Conservation (phyloP, 2,888 invertebrate genomes). For the Phlogophora meticulosa region DNA sequence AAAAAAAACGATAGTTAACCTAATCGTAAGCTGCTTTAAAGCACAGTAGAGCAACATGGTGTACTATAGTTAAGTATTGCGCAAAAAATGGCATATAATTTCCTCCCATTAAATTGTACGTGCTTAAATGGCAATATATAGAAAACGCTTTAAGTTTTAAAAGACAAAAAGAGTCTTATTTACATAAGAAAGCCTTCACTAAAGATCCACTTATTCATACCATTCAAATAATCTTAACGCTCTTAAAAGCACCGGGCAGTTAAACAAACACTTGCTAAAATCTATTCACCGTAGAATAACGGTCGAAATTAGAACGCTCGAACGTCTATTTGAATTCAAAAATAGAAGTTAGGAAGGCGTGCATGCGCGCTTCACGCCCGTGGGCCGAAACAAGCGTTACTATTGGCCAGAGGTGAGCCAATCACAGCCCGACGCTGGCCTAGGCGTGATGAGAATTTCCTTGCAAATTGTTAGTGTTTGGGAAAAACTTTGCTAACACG, state of each 20-base stretch:
- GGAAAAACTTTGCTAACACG: constrained; percentile 58
- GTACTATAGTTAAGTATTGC: not conserved
- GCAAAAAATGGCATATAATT: not conserved
- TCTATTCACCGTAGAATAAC: constrained; percentile 54
- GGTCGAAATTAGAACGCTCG: constrained; percentile 72
- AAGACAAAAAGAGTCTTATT: constrained; percentile 21
- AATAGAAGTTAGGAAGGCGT: constrained; percentile 88
- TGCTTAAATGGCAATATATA: not conserved
- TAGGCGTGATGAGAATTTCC: constrained; percentile 82
- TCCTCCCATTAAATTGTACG: not conserved
- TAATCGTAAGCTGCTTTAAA: no score
- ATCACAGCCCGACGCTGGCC: constrained; percentile 82
- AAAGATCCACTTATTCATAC: constrained; percentile 11
- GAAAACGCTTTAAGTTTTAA: not conserved
- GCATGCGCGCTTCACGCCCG: constrained; percentile 76
- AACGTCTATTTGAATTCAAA: constrained; percentile 83
- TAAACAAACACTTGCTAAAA: constrained; percentile 48
- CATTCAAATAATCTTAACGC: constrained; percentile 25
- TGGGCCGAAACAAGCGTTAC: constrained; percentile 81
- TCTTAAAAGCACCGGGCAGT: constrained; percentile 24
- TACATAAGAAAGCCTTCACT: constrained; percentile 21
- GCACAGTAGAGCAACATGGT: no score
- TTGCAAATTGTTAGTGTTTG: constrained; percentile 61
- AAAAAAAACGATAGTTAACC: not conserved
- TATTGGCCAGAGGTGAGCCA: constrained; percentile 84